Base-by-base conservation (phyloP, 2,888 invertebrate species). In the Drosophila pegasa region DNA sequence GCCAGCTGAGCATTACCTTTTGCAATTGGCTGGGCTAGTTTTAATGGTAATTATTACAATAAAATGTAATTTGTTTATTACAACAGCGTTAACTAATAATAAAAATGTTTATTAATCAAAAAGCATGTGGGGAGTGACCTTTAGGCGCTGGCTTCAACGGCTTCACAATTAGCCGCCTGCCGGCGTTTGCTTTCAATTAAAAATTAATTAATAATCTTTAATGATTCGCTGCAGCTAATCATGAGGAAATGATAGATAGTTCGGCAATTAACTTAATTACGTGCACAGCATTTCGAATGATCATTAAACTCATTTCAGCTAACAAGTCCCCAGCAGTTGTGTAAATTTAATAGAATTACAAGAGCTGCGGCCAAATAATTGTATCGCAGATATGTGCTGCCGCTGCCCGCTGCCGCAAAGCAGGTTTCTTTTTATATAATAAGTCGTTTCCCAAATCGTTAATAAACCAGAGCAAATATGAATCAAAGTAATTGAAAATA, bases 181-280 rank as follows among this genome's bases (percentile, higher is more conserved):
- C 70, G 62, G 79, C 68, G 52, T 74, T 74, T 61, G 60, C 62
- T 69, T 73, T 72, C 70, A 79, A 79, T 82, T 88, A 71, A 74
- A 66, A 86, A 80, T 75, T 78, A 85, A 82, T 82, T 81, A 80
- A 82, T 85, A 63, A 86, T 71, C 51, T 75, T 71, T 72, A 83
- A 88, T 86, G 83, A 74, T 86, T 69, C 57, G 38, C 52, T 45
- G 61, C 60, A 62, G 71, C 37, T 70, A 70, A 78, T 78, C 75
- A 78, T 59, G 61, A 81, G 87, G 87, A 87, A 82, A 87, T 72
- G 85, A 87, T 82, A 55, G 81, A 87, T 78, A 56, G 78, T 66
- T 65, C 52, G 55, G 45, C 66, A 84, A 82, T 82, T 84, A 87
- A 63, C 43, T 64, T 82, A 87, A 87, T 83, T 68, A 68, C 35